Percentiles rank a stretch among this genome's conserved stretches.
These are phyloP conservation scores for Peromyscus melanophrys DNA, from an alignment of 2,797 vertebrate species.

Conservation along the genomic window DNA sequence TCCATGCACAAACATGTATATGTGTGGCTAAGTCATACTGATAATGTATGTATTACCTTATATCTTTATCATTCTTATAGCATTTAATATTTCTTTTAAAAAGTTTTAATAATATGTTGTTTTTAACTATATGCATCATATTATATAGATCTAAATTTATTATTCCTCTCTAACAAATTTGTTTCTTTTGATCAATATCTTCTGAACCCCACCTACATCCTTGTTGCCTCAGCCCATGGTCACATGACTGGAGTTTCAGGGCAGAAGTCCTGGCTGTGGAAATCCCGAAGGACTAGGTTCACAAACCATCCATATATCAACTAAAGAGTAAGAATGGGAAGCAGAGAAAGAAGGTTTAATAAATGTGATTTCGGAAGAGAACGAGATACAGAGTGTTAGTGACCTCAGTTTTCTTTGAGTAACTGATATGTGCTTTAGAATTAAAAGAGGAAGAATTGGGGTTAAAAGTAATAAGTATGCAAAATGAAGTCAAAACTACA, in stretches of 20 bases:
- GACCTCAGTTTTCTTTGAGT: not conserved
- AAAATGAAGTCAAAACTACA: not conserved
- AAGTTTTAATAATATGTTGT: not conserved
- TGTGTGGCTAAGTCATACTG: not conserved
- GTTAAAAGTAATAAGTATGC: no score
- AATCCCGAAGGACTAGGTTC: not conserved
- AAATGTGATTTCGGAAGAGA: not conserved
- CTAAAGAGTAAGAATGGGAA: not conserved
- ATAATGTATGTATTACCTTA: not conserved
- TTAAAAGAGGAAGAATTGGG: not conserved
- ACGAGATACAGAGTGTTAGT: no score
- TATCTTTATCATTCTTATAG: not conserved
- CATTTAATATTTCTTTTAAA: not conserved
- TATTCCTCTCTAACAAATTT: not conserved
- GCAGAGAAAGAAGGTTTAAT: not conserved
- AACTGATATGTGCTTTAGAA: not conserved
- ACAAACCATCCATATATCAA: no score
- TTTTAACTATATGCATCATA: not conserved
- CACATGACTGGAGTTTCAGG: not conserved
- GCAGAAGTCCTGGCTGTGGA: not conserved
- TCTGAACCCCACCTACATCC: not conserved
- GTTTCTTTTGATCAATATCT: not conserved
- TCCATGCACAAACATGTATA: not conserved
- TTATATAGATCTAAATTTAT: not conserved
- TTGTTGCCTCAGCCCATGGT: not conserved